phyloP scores from a whole-genome alignment of 2,888 invertebrate genomes.

The Eupithecia exiguata region DNA sequence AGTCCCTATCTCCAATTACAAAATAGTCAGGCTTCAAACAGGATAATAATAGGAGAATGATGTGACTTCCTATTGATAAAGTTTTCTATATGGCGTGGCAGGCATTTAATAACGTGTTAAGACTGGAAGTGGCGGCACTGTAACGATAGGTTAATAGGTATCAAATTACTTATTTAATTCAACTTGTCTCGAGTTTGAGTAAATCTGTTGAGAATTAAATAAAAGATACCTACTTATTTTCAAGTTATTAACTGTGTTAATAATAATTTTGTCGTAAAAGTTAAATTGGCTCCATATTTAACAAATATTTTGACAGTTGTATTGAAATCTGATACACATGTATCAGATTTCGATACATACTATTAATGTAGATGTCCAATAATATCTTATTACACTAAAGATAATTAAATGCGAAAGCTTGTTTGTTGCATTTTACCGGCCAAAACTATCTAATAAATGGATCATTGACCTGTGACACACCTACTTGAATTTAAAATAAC shows the following conservation, averaged over 20 bases:
- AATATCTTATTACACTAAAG: not conserved
- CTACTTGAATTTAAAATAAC: too few species aligned
- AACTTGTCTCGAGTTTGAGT: slow-evolving; percentile 9
- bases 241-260: not conserved
- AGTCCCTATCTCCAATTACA: not conserved
- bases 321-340: not conserved
- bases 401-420: not conserved
- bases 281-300: not conserved
- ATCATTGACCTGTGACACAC: too few species aligned
- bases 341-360: not conserved
- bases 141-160: not conserved
- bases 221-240: not conserved
- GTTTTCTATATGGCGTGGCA: not conserved
- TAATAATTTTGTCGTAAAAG: slow-evolving; percentile 1
- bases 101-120: not conserved
- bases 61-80: not conserved
- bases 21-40: not conserved
- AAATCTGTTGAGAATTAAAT: slow-evolving; percentile 12
- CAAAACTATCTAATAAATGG: too few species aligned
- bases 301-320: not conserved
- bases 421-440: not conserved
- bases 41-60: not conserved
- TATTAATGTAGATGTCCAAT: not conserved
- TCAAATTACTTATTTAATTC: slow-evolving; percentile 16
- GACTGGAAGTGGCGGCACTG: not conserved